phyloP scores from a whole-genome alignment of 2,113 vertebrate species.

The Macrotus californicus region DNA sequence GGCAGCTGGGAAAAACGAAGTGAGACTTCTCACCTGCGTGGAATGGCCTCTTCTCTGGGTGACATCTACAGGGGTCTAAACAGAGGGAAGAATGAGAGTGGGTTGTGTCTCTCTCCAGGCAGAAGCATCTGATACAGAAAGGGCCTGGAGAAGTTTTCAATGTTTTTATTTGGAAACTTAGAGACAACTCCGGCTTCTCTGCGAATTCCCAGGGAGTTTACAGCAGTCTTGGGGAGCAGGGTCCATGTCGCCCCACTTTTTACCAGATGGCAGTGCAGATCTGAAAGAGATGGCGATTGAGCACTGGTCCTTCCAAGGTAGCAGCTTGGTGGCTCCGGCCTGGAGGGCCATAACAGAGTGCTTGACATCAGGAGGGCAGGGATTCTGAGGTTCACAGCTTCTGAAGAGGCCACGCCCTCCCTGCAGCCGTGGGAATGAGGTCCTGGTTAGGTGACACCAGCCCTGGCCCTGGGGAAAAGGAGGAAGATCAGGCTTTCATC shows the following conservation, averaged over 20 bases:
- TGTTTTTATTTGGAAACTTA: conserved; percentile 25
- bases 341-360: not conserved
- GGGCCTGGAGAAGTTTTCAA: not conserved
- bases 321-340: accelerated
- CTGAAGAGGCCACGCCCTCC: not conserved
- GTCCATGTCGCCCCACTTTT: not conserved
- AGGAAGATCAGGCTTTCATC: not conserved
- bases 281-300: not conserved
- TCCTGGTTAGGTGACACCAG: not conserved
- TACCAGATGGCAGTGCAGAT: not conserved
- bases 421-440: not conserved
- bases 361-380: not conserved
- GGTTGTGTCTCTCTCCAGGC: not conserved
- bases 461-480: not conserved
- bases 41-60: not conserved
- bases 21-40: not conserved
- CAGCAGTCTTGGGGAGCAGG: not conserved
- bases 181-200: not conserved
- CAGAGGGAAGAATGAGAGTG: not conserved
- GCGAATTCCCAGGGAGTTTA: not conserved
- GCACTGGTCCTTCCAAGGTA: not conserved
- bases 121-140: not conserved
- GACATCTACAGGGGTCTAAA: not conserved
- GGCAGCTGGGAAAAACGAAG: not conserved
- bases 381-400: not conserved